Base-by-base conservation (phyloP, 2,888 invertebrate genomes). In the Meiosimyza decipiens region DNA sequence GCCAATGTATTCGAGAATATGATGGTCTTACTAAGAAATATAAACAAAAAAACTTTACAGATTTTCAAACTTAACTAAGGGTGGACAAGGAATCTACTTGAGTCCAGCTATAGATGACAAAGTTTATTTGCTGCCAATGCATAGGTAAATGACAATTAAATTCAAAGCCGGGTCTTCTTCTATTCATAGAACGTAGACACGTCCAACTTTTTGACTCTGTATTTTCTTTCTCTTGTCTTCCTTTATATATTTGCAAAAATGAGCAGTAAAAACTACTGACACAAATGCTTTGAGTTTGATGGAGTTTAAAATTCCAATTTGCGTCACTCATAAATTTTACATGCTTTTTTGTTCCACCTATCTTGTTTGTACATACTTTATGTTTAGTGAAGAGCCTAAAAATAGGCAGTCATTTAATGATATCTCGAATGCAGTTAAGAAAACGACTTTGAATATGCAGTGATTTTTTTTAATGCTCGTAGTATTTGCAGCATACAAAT, bases 241-340 rank as follows among this genome's bases (percentile, higher is more conserved):
- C 22, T 33, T 33, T 66, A 54, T 52, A 52, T 66, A 52, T 66
- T 66, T 28, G 33, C 4, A 40, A 54, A 50, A 66, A 28, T 52
- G 40, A 13, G 6, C 54, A 67, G 18, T 16, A 57, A 67, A 40
- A 40, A 40, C 40, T 40, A 9, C 40, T 2, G 40, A 40, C 1
- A 40, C 4, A 40, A 40, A 40, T 9, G 40, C 40, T 40, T 40
- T n/a, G n/a, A 64, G 15, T 64, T 51, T 28, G 13, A 51, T 51
- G 15, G 22, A 33, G 18, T 66, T 52, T 52, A 33, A 54, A 66
- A 40, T 66, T 54, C 52, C 67, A 57, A 55, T 47, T 57, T 55
- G 16, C 18, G 66, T 15, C 66, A 54, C 13, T 22, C 1, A 15
- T 22, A 52, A 13, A 49, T 49, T 49, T 16, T 63, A 54, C 33